phyloP scores from a whole-genome alignment of 2,888 invertebrate genomes.

The Megalurothrips usitatus region DNA sequence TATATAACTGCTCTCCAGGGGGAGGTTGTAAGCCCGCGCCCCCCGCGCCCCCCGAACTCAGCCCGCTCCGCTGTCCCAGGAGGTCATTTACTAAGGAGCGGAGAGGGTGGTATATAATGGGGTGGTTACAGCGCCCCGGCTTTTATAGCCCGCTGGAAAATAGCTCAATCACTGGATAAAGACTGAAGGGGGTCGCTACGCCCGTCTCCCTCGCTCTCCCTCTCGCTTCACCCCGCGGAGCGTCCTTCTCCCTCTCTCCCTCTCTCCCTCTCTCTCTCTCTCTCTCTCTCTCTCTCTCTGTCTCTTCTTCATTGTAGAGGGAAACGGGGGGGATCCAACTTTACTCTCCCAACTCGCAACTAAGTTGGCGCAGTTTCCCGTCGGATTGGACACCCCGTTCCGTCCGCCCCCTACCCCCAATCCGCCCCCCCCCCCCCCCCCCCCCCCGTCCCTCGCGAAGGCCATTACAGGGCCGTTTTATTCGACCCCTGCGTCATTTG shows the following conservation, averaged over 20 bases:
- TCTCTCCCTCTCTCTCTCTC: background rate
- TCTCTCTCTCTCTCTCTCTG: background rate
- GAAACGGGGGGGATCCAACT: background rate
- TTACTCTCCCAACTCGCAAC: background rate
- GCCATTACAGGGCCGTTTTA: no score
- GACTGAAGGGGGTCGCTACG: background rate
- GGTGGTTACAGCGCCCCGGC: slow-evolving; percentile 2
- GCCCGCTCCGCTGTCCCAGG: slow-evolving; percentile 11
- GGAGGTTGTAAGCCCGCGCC: background rate
- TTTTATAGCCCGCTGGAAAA: slow-evolving; percentile 15
- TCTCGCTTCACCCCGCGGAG: background rate
- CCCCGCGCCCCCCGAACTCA: background rate
- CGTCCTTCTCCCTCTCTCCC: background rate
- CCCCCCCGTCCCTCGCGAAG: no score
- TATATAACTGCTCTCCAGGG: slow-evolving; percentile 9
- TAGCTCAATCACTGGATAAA: slow-evolving; percentile 25
- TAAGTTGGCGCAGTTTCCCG: background rate
- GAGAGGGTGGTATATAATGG: slow-evolving; percentile 19
- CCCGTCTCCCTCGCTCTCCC: background rate
- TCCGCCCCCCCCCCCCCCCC: no score
- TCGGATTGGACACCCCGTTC: no score
- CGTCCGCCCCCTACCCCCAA: no score
- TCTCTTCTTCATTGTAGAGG: no score
- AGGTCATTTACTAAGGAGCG: slow-evolving; percentile 22
- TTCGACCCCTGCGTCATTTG: no score